Conservation (phyloP, 1,140 invertebrate genomes). For the Drosophila prosaltans region DNA sequence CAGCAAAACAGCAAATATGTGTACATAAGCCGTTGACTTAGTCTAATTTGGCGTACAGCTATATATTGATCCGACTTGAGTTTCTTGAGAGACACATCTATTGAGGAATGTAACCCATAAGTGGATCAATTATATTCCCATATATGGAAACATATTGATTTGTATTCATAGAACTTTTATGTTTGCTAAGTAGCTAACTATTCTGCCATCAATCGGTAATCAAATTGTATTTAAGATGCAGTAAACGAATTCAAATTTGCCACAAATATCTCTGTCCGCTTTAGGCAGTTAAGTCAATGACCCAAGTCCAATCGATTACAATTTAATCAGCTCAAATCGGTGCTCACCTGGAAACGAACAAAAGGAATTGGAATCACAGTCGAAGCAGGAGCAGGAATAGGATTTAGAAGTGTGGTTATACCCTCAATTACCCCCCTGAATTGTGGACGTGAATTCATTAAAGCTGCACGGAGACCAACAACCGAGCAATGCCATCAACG, state of each 20-base stretch:
- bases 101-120: too few relatives aligned
- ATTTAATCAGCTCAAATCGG: slow-evolving; percentile 1
- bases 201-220: too few relatives aligned
- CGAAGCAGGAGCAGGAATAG: background rate
- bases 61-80: too few relatives aligned
- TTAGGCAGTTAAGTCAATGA: slow-evolving; percentile 1
- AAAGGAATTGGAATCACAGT: background rate
- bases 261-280: background rate
- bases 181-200: too few relatives aligned
- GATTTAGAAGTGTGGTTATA: slow-evolving; percentile 4
- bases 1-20: background rate
- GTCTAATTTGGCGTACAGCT: slow-evolving; percentile 1
- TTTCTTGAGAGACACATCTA: too few relatives aligned
- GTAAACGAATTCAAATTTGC: too few relatives aligned
- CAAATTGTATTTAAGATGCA: too few relatives aligned
- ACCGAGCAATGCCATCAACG: background rate
- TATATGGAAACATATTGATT: too few relatives aligned
- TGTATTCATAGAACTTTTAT: too few relatives aligned
- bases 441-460: slow-evolving; percentile 6
- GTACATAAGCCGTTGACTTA: slow-evolving; percentile 2
- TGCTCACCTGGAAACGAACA: background rate
- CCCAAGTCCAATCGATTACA: slow-evolving; percentile 11
- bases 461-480: background rate
- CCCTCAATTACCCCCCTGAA: background rate
- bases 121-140: too few relatives aligned